phyloP scores from a whole-genome alignment of 2,113 vertebrate species.

The Mirounga angustirostris region DNA sequence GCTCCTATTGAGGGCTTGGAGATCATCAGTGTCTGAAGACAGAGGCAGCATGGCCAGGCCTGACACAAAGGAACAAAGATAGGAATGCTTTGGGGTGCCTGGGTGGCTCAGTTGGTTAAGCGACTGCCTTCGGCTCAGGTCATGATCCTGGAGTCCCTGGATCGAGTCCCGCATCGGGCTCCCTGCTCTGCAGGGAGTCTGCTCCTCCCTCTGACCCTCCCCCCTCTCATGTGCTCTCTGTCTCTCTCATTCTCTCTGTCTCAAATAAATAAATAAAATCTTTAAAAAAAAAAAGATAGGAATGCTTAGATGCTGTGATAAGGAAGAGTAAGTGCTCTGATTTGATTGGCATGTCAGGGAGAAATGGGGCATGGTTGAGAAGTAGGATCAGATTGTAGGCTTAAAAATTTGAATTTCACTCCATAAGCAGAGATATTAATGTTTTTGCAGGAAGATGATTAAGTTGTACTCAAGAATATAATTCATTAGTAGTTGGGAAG shows the following conservation, averaged over 20 bases:
- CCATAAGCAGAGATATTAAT: background rate
- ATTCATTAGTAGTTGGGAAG: background rate
- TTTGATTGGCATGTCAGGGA: background rate
- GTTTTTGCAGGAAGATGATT: background rate
- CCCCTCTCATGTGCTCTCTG: no score
- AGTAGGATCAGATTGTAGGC: background rate
- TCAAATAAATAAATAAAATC: no score
- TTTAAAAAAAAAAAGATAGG: background rate
- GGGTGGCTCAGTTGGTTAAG: no score
- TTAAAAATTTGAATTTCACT: background rate
- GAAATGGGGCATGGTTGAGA: background rate
- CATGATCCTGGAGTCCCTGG: no score
- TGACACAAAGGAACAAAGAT: background rate
- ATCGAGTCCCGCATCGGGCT: no score
- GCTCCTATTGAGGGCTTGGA: background rate
- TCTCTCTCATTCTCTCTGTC: no score
- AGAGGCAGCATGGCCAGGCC: accelerated
- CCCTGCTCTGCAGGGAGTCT: no score
- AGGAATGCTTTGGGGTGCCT: no score
- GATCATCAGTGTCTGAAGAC: background rate
- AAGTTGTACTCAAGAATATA: background rate
- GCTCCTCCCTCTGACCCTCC: no score
- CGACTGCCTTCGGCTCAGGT: no score
- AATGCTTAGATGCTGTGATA: accelerated
- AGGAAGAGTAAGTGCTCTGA: background rate